Conservation (phyloP, 2,113 vertebrate genomes). For the Thunnus maccoyii region DNA sequence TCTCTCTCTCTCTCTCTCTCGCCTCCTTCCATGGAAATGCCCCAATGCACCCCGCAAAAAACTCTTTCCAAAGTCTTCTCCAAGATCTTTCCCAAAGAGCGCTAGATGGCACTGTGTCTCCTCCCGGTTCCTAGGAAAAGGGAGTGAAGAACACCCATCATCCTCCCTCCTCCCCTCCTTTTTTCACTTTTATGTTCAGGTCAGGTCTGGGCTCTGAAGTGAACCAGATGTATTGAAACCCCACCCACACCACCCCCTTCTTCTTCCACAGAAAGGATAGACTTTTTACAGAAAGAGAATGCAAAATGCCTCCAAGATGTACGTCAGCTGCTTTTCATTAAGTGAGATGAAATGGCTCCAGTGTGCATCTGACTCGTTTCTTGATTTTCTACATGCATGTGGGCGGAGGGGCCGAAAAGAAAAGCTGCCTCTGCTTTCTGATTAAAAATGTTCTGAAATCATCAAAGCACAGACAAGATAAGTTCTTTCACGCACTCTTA, state of each 20-base stretch:
- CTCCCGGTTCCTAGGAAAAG: conserved; percentile 2
- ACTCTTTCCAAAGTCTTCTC: conserved; percentile 48
- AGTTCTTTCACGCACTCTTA: neutral
- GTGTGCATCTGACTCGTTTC: conserved; percentile 12
- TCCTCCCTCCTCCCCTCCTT: neutral
- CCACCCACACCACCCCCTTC: conserved; percentile 19
- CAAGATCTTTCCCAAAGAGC: conserved; percentile 37
- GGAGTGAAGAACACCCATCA: neutral
- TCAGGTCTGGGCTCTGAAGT: conserved; percentile 48
- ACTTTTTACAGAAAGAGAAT: conserved; percentile 20
- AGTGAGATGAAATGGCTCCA: conserved; percentile 24
- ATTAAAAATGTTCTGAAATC: neutral
- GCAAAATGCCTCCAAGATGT: conserved; percentile 52
- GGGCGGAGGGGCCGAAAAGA: neutral
- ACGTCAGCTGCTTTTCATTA: conserved; percentile 62
- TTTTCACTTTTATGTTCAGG: conserved; percentile 58
- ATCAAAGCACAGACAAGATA: neutral
- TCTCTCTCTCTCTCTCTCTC: no score
- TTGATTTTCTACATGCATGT: neutral
- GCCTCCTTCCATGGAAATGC: no score
- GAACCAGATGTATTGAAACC: conserved; percentile 68
- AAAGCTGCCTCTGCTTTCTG: neutral
- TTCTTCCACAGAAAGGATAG: conserved; percentile 25
- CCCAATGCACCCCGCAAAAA: neutral
- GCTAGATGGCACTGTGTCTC: conserved; percentile 77